Evolutionary conservation across 2,113 vertebrate species (phyloP).

Genomic region (Nothoprocta perdicaria): DNA sequence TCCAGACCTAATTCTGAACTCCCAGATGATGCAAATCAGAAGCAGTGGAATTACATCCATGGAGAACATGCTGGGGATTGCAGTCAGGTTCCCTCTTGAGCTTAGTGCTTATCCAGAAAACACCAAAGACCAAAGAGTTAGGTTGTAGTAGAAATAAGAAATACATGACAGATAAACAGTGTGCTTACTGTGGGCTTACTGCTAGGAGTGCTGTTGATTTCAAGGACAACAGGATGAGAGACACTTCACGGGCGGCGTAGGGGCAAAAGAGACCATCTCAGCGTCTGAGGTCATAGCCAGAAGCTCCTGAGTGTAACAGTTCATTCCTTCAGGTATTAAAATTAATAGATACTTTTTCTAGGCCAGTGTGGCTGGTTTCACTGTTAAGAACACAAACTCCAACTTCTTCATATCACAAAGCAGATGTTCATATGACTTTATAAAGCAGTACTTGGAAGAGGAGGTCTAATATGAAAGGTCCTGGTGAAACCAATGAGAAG

Average conservation of each 20-base stretch:
- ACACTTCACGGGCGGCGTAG: background rate
- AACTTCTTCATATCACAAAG: background rate
- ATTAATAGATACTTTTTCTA: background rate
- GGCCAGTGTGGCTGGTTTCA: background rate
- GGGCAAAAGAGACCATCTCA: background rate
- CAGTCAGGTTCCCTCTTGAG: conserved; percentile 14
- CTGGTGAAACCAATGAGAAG: background rate
- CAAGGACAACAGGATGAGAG: background rate
- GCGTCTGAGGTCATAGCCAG: background rate
- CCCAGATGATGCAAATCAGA: background rate
- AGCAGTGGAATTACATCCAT: background rate
- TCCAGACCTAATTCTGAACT: conserved; percentile 7
- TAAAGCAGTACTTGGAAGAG: background rate
- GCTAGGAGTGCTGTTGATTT: conserved; percentile 14
- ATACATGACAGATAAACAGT: conserved; percentile 14
- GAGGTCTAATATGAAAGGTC: background rate
- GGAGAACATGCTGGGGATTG: background rate
- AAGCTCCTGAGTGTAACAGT: background rate
- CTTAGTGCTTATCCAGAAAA: conserved; percentile 15
- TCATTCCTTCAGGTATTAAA: background rate
- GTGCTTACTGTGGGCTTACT: conserved; percentile 17
- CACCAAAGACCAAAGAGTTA: background rate
- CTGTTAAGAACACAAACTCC: background rate
- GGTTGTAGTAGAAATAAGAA: conserved; percentile 55
- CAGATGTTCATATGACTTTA: background rate